These are phyloP conservation scores for Aselliscus stoliczkanus DNA, from an alignment of 2,797 vertebrate genomes.

Conservation along the genomic window DNA sequence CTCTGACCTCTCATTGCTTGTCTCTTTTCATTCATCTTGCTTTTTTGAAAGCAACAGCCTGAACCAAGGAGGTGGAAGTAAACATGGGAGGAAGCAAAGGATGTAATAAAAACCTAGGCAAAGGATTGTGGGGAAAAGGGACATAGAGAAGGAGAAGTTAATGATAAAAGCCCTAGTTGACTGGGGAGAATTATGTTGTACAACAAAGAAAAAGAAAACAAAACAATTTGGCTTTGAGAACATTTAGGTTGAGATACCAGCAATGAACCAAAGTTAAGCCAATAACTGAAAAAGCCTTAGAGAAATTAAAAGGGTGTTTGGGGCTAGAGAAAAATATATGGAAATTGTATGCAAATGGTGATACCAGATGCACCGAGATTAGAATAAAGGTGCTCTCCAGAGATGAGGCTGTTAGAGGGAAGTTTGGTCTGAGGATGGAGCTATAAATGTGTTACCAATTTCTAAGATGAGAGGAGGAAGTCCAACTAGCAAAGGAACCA, in stretches of 20 bases:
- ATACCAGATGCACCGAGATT: too few relatives aligned
- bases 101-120: not conserved
- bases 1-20: not conserved
- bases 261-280: not conserved
- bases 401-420: not conserved
- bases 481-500: not conserved
- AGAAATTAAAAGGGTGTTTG: not conserved
- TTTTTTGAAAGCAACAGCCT: conserved; percentile 14
- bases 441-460: not conserved
- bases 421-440: not conserved
- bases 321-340: not conserved
- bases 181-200: not conserved
- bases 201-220: not conserved
- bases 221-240: not conserved
- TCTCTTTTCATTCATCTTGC: not conserved
- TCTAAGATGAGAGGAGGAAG: not conserved
- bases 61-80: not conserved
- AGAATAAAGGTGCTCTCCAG: not conserved
- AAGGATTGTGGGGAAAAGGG: not conserved
- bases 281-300: not conserved
- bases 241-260: not conserved
- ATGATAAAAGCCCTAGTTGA: not conserved
- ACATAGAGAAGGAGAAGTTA: not conserved
- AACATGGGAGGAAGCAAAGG: not conserved
- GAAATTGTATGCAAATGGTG: too few relatives aligned